Evolutionary conservation across 2,113 vertebrate species (phyloP).

Genomic region (Pundamilia nyererei): DNA sequence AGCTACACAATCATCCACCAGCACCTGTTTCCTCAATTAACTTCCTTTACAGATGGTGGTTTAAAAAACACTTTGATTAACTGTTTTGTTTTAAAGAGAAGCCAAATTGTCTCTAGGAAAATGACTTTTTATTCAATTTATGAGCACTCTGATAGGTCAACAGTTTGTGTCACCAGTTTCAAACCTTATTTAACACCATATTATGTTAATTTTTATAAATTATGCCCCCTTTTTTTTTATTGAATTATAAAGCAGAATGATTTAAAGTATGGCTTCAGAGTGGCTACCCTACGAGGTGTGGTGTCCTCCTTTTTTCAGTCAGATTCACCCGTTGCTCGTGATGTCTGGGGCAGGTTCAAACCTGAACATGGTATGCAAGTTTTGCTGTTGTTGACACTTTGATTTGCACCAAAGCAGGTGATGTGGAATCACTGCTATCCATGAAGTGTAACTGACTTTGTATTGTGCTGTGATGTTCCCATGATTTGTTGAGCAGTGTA

Average conservation of each 20-base stretch:
- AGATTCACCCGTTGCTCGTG: background rate
- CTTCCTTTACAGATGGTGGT: background rate
- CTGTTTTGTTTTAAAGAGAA: background rate
- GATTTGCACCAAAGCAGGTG: background rate
- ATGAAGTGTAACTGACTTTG: background rate
- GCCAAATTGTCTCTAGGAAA: background rate
- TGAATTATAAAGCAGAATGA: fast-evolving
- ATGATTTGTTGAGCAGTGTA: background rate
- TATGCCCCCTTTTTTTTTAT: background rate
- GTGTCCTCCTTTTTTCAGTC: background rate
- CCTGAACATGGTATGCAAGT: background rate
- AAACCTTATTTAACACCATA: background rate
- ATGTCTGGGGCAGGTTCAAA: background rate
- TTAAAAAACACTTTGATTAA: background rate
- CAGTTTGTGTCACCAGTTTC: fast-evolving
- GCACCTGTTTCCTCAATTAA: background rate
- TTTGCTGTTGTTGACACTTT: background rate
- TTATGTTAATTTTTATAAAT: background rate
- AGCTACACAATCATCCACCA: background rate
- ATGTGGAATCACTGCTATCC: background rate
- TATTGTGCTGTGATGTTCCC: background rate
- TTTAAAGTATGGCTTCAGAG: background rate
- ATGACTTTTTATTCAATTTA: background rate
- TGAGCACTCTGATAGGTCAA: fast-evolving
- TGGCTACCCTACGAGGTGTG: background rate